phyloP scores from a whole-genome alignment of 2,797 vertebrate species.

The Syngnathus rostellatus region DNA sequence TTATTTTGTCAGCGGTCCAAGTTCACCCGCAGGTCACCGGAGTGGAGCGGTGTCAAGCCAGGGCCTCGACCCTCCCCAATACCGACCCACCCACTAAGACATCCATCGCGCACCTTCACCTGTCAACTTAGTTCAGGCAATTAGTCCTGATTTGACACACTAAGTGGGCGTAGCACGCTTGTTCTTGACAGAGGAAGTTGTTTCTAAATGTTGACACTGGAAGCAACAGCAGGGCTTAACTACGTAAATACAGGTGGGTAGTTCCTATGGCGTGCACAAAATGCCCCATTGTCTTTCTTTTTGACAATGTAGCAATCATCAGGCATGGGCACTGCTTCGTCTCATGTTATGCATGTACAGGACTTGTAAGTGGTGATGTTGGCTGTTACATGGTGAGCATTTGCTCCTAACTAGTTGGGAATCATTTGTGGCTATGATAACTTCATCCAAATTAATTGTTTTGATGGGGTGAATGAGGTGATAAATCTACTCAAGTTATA shows the following conservation, averaged over 20 bases:
- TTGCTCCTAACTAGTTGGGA: neutral
- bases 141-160: conserved; percentile 38
- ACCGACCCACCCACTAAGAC: conserved; percentile 27
- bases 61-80: conserved; percentile 14
- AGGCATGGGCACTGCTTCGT: conserved; percentile 22
- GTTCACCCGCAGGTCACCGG: conserved; percentile 63
- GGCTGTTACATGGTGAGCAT: conserved; percentile 9
- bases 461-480: neutral
- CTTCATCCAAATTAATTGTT: neutral
- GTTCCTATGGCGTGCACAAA: conserved; percentile 52
- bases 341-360: neutral
- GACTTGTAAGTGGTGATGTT: neutral
- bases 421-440: neutral
- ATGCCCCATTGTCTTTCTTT: conserved; percentile 54
- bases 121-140: conserved; percentile 65
- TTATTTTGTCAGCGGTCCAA: conserved; percentile 64
- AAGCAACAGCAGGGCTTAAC: conserved; percentile 48
- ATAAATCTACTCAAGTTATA: neutral
- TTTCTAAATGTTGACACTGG: conserved; percentile 57
- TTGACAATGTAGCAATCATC: conserved; percentile 16
- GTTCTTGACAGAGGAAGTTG: conserved; percentile 64
- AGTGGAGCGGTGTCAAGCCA: conserved; percentile 39
- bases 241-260: conserved; percentile 55
- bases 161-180: conserved; percentile 27
- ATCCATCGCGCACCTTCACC: conserved; percentile 56